A percentile compares a stretch with the other conserved stretches of the same genome.
phyloP scores from a whole-genome alignment of 2,888 invertebrate species.

The Parasteatoda lunata region DNA sequence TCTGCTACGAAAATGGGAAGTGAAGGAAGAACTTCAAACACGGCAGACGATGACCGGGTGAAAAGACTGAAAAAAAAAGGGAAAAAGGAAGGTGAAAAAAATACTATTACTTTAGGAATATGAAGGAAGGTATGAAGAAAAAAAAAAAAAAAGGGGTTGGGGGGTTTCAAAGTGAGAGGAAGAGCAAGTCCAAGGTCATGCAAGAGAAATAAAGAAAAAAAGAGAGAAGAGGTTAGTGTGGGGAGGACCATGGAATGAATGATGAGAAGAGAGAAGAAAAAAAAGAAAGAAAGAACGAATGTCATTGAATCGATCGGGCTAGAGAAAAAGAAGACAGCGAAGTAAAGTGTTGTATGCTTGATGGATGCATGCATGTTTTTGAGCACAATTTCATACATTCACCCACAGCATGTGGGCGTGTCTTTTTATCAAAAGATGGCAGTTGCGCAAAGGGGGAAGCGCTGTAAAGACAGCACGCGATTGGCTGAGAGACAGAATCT shows the following conservation, averaged over 20 bases:
- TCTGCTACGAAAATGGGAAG: conserved; percentile 23
- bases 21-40: conserved; percentile 18
- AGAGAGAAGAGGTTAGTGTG: conserved; percentile 16
- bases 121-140: conserved; percentile 5
- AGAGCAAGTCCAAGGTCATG: conserved; percentile 66
- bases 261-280: conserved; percentile 21
- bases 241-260: conserved; percentile 25
- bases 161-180: conserved; percentile 47
- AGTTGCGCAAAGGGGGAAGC: background rate
- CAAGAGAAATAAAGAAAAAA: conserved; percentile 14
- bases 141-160: conserved; percentile 24
- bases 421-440: background rate
- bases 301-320: conserved; percentile 37
- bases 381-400: conserved; percentile 8
- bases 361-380: conserved; percentile 46
- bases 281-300: conserved; percentile 31
- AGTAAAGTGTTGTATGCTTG: conserved; percentile 36
- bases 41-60: conserved; percentile 51
- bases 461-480: conserved; percentile 1
- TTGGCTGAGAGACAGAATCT: conserved; percentile 19
- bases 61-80: conserved; percentile 33
- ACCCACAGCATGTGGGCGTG: conserved; percentile 33
- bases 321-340: background rate
- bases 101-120: background rate
- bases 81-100: conserved; percentile 26